Conservation (phyloP, 2,888 invertebrate genomes). For the Mellilla xanthometata region DNA sequence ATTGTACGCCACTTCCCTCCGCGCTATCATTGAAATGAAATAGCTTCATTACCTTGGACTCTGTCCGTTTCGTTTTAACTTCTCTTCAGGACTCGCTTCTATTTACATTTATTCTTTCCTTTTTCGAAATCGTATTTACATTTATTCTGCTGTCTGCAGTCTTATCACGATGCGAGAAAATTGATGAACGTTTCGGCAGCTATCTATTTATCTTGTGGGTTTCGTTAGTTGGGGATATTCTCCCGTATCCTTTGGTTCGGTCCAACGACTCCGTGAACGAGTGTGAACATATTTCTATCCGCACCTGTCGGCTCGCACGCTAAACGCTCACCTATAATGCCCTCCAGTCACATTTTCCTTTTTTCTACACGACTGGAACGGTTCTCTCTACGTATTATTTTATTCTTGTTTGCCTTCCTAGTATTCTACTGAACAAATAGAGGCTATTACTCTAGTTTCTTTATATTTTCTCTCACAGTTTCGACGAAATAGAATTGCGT, state of each 20-base stretch:
- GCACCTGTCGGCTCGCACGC: conserved; percentile 64
- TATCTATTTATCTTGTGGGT: conserved; percentile 39
- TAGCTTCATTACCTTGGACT: conserved; percentile 19
- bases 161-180: conserved; percentile 36
- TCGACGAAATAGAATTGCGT: not conserved
- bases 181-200: conserved; percentile 38
- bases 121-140: conserved; percentile 23
- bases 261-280: conserved; percentile 28
- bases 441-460: conserved; percentile 10
- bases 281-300: conserved; percentile 49
- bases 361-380: conserved; percentile 47
- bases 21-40: conserved; percentile 23
- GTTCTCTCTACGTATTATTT: conserved; percentile 43
- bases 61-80: conserved; percentile 13
- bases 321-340: conserved; percentile 54
- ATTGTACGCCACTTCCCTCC: conserved; percentile 18
- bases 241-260: conserved; percentile 50
- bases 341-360: conserved; percentile 58
- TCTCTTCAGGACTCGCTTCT: conserved; percentile 16
- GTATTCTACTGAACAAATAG: conserved; percentile 15
- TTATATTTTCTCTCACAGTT: conserved; percentile 3
- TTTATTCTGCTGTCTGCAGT: conserved; percentile 19
- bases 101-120: conserved; percentile 18
- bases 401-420: conserved; percentile 16
- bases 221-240: conserved; percentile 42